Evolutionary conservation across 1,140 invertebrate species (phyloP).

Genomic region (Pseudobourletiella spinata): DNA sequence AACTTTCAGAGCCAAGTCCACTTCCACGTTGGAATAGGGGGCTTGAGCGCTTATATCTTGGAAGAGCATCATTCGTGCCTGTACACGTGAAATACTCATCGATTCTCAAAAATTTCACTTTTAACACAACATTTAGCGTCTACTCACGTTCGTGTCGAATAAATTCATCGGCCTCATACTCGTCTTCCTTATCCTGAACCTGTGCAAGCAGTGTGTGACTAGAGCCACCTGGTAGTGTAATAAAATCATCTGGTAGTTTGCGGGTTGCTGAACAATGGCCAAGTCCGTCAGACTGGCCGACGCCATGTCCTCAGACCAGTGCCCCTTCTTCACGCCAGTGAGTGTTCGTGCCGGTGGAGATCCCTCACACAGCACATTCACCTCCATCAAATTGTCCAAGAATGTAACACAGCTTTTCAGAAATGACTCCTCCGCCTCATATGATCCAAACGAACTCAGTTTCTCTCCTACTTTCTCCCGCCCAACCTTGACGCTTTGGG

Average conservation of each 20-base stretch:
- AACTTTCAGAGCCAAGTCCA: slow-evolving; percentile 31
- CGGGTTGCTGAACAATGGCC: slow-evolving; percentile 61
- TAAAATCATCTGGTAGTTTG: slow-evolving; percentile 64
- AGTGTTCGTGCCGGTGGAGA: slow-evolving; percentile 37
- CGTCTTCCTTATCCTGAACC: slow-evolving; percentile 62
- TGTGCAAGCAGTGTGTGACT: slow-evolving; percentile 65
- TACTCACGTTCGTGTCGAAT: slow-evolving; percentile 59
- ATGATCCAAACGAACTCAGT: slow-evolving; percentile 63
- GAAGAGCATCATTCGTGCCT: slow-evolving; percentile 32
- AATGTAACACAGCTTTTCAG: slow-evolving; percentile 59
- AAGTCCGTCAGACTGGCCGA: slow-evolving; percentile 58
- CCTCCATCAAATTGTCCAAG: slow-evolving; percentile 64
- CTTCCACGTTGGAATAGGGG: slow-evolving; percentile 30
- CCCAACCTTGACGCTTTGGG: slow-evolving; percentile 68
- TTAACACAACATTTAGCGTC: too few relatives aligned
- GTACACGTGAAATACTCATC: too few relatives aligned
- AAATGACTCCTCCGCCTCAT: slow-evolving; percentile 68
- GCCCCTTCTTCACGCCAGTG: slow-evolving; percentile 27
- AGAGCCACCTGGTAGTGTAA: slow-evolving; percentile 67
- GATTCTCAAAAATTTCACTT: too few relatives aligned
- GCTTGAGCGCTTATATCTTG: slow-evolving; percentile 20
- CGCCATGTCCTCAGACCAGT: slow-evolving; percentile 42
- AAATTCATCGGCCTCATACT: slow-evolving; percentile 60
- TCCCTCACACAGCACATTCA: slow-evolving; percentile 39
- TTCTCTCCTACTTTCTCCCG: slow-evolving; percentile 74